These are phyloP conservation scores for Limenitis camilla DNA, from an alignment of 2,888 invertebrate genomes.

Conservation along the genomic window DNA sequence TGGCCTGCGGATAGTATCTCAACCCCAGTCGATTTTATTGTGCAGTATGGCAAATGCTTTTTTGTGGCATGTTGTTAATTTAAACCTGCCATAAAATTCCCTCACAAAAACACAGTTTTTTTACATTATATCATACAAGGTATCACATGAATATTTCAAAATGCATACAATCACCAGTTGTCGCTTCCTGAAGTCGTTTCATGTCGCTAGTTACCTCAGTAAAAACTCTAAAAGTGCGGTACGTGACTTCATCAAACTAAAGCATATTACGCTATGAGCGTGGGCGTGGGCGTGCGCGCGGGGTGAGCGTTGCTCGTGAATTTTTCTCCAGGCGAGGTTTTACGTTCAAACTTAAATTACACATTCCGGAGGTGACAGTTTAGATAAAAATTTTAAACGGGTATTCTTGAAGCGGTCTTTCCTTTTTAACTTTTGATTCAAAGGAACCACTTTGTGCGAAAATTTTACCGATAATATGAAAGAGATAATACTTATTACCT, in stretches of 20 bases:
- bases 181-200: slow-evolving; percentile 12
- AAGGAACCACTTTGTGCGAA: background rate
- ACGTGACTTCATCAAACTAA: slow-evolving; percentile 55
- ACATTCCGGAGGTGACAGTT: slow-evolving; percentile 48
- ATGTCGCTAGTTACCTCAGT: slow-evolving; percentile 19
- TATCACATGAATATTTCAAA: slow-evolving; percentile 1
- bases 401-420: slow-evolving; percentile 22
- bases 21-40: no score
- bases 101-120: no score
- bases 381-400: slow-evolving; percentile 34
- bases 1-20: no score
- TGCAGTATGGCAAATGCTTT: no score
- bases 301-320: no score
- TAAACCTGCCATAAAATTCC: no score
- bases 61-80: no score
- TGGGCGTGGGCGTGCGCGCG: no score
- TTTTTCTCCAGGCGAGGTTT: slow-evolving; percentile 53
- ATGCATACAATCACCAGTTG: slow-evolving; percentile 5
- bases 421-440: slow-evolving; percentile 12
- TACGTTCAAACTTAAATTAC: slow-evolving; percentile 64
- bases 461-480: no score
- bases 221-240: slow-evolving; percentile 27
- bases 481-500: no score
- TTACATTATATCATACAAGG: background rate
- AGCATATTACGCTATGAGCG: slow-evolving; percentile 44